Conservation (phyloP, 2,797 vertebrate genomes). For the Pelodytes ibericus region DNA sequence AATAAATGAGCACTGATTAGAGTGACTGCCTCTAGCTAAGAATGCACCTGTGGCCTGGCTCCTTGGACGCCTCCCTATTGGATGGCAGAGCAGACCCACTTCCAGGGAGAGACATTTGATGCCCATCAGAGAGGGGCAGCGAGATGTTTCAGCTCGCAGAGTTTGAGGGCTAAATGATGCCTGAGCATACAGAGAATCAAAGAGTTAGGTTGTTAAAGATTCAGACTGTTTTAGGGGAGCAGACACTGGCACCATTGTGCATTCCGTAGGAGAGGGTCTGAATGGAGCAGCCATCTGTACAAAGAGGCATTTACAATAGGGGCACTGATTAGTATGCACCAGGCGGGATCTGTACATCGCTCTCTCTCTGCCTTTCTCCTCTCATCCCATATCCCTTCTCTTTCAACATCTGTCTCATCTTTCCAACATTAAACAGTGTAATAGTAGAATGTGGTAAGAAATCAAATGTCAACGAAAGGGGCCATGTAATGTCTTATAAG, state of each 20-base stretch:
- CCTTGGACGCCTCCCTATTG: neutral
- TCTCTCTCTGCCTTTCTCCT: conserved; percentile 7
- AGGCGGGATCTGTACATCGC: conserved; percentile 34
- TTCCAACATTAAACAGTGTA: neutral
- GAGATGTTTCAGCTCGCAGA: conserved; percentile 23
- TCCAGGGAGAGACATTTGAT: neutral
- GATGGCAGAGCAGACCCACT: neutral
- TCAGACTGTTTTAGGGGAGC: conserved; percentile 65
- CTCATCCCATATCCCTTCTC: conserved; percentile 1
- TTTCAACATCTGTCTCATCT: neutral
- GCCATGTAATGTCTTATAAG: too few relatives aligned
- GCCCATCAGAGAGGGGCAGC: neutral
- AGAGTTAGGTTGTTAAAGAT: conserved; percentile 61
- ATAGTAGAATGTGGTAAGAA: too few relatives aligned
- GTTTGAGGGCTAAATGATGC: neutral
- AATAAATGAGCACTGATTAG: neutral
- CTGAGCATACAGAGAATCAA: neutral
- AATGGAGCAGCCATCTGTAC: conserved; percentile 68
- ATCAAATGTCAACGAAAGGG: too few relatives aligned
- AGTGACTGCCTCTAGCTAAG: neutral
- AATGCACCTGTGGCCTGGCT: conserved; percentile 20
- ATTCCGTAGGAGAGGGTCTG: conserved; percentile 62
- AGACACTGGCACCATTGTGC: conserved; percentile 73
- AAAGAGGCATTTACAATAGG: conserved; percentile 71
- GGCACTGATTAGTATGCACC: conserved; percentile 69